Conservation (phyloP, 2,113 vertebrate genomes). For the Todiramphus saurophagus region DNA sequence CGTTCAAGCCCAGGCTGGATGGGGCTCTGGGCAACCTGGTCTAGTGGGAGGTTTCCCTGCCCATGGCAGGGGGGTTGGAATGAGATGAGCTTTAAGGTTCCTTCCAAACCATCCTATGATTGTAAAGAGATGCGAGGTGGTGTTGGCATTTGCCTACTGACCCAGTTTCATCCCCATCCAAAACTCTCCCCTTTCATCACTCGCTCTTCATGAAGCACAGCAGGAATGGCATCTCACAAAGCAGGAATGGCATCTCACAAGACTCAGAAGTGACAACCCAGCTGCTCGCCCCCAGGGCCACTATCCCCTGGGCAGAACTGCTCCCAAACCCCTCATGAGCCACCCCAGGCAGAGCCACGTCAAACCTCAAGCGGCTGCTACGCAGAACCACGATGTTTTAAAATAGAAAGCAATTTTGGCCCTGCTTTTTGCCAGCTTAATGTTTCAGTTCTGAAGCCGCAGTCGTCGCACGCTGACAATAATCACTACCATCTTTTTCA, state of each 20-base stretch:
- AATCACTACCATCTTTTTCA: not conserved
- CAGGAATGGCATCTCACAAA: rapidly evolving
- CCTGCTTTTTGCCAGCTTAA: not conserved
- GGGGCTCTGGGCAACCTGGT: too few species aligned
- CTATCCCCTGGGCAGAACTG: not conserved
- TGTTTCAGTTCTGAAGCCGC: not conserved
- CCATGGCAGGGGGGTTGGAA: too few species aligned
- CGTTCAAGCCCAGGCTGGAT: too few species aligned
- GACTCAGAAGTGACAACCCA: not conserved
- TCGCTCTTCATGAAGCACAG: not conserved
- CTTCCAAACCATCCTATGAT: too few species aligned
- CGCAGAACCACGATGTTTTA: not conserved
- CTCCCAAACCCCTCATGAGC: too few species aligned
- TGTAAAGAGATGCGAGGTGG: rapidly evolving
- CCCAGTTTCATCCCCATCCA: not conserved
- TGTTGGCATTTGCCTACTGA: rapidly evolving
- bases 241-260: not conserved
- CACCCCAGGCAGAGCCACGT: not conserved
- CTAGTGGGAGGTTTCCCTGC: too few species aligned
- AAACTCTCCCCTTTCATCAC: not conserved
- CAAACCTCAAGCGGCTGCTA: not conserved
- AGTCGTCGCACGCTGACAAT: not conserved
- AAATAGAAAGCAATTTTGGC: not conserved
- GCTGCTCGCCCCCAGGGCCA: not conserved
- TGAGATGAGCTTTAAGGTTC: too few species aligned